These are phyloP conservation scores for Cryptotermes secundus DNA, from an alignment of 1,140 invertebrate species.

Conservation along the genomic window DNA sequence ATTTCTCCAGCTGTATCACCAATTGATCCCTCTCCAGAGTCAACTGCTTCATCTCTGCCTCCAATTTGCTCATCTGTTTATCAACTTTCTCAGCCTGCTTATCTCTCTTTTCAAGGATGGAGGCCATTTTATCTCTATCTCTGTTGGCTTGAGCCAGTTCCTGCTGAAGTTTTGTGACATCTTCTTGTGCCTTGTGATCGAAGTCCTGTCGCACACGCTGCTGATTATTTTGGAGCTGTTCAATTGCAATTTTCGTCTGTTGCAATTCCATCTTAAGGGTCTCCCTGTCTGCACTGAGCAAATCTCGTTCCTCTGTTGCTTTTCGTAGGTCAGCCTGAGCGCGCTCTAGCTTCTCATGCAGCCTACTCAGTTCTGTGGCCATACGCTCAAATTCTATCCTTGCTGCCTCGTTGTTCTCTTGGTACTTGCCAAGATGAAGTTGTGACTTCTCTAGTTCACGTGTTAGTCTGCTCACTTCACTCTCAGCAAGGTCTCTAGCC, in stretches of 20 bases:
- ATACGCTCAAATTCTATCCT: slow-evolving; percentile 82
- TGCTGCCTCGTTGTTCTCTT: slow-evolving; percentile 74
- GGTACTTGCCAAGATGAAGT: slow-evolving; percentile 74
- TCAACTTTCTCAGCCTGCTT: slow-evolving; percentile 79
- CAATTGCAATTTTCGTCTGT: slow-evolving; percentile 62
- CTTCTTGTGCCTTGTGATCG: slow-evolving; percentile 58
- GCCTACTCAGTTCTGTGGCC: slow-evolving; percentile 71
- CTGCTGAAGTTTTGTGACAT: slow-evolving; percentile 60
- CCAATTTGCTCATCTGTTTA: slow-evolving; percentile 78
- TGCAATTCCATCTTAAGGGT: slow-evolving; percentile 66
- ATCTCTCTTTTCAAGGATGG: slow-evolving; percentile 70
- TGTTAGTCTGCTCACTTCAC: slow-evolving; percentile 78
- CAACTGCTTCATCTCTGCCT: slow-evolving; percentile 80
- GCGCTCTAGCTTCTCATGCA: slow-evolving; percentile 74
- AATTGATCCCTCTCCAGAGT: slow-evolving; percentile 83
- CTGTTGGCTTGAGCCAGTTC: slow-evolving; percentile 67
- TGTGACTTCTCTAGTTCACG: slow-evolving; percentile 86
- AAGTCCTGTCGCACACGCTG: slow-evolving; percentile 49
- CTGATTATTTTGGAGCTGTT: slow-evolving; percentile 62
- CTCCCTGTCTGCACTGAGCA: slow-evolving; percentile 68
- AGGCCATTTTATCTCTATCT: slow-evolving; percentile 71
- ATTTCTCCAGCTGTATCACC: slow-evolving; percentile 86
- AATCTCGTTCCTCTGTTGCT: slow-evolving; percentile 43
- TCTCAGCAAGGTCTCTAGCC: slow-evolving; percentile 63
- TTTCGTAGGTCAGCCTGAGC: slow-evolving; percentile 60